phyloP scores from a whole-genome alignment of 2,888 invertebrate species.

The Papilio elwesi region DNA sequence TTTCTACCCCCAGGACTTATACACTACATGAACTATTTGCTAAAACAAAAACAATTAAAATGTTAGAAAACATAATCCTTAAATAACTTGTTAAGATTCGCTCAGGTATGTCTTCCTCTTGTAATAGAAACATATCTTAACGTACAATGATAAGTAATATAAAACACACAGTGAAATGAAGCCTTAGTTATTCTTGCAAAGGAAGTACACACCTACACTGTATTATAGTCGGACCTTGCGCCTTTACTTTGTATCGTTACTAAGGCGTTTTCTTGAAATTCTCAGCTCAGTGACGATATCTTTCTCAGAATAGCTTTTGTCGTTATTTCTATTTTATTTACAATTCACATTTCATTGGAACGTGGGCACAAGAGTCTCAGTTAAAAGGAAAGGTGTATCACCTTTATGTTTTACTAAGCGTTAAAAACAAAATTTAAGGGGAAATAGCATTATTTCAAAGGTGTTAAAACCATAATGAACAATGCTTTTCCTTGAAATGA shows the following conservation, averaged over 20 bases:
- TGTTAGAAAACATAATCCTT: neutral
- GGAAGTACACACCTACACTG: constrained; percentile 44
- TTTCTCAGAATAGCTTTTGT: constrained; percentile 56
- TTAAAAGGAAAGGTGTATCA: constrained; percentile 8
- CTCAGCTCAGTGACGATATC: constrained; percentile 53
- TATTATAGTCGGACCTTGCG: constrained; percentile 35
- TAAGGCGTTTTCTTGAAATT: constrained; percentile 54
- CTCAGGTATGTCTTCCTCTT: neutral
- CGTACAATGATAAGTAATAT: constrained; percentile 24
- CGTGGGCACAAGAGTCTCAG: constrained; percentile 4
- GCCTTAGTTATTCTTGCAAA: constrained; percentile 33
- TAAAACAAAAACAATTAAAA: neutral
- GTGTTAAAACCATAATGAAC: constrained; percentile 1
- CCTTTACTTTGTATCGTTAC: constrained; percentile 53
- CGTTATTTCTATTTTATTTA: constrained; percentile 45
- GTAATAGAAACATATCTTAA: neutral
- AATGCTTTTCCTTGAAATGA: constrained; percentile 32
- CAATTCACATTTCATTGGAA: constrained; percentile 40
- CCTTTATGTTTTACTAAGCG: constrained; percentile 6
- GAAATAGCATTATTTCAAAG: constrained; percentile 4
- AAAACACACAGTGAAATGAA: constrained; percentile 36
- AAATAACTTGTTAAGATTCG: neutral
- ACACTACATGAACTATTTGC: too few relatives aligned
- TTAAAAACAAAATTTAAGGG: neutral
- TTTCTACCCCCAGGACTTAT: too few relatives aligned